A percentile compares a stretch with the other conserved stretches of the same genome.
Evolutionary conservation across 2,888 invertebrate species (phyloP).

Genomic region (Phaonia tiefii): DNA sequence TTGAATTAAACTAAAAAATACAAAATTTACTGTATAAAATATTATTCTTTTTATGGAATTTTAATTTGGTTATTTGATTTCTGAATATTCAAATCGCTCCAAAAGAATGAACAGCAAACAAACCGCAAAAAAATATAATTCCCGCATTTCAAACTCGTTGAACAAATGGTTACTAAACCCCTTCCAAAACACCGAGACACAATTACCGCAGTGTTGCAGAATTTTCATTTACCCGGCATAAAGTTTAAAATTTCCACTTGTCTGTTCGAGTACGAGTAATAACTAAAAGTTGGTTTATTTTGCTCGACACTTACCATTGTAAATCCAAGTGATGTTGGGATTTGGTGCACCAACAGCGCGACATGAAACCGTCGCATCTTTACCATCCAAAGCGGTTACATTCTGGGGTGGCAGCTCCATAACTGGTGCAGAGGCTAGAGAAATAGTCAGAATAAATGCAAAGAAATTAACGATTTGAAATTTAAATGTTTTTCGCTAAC

Average conservation of each 20-base stretch:
- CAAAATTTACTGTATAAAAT: too few species aligned
- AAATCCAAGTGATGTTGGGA: slow-evolving; percentile 95
- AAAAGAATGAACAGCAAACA: too few species aligned
- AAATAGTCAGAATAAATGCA: slow-evolving; percentile 65
- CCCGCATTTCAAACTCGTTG: neutral
- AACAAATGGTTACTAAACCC: neutral
- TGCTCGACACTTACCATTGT: slow-evolving; percentile 86
- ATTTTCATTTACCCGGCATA: neutral
- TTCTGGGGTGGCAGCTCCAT: slow-evolving; percentile 93
- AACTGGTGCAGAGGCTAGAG: slow-evolving; percentile 91
- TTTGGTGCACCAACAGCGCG: slow-evolving; percentile 94
- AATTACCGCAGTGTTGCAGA: too few species aligned
- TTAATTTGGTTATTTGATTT: too few species aligned
- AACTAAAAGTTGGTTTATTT: neutral
- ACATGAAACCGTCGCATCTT: slow-evolving; percentile 93
- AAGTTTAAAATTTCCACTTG: neutral
- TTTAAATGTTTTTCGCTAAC: neutral
- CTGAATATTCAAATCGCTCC: too few species aligned
- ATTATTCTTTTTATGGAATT: too few species aligned
- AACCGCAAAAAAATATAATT: neutral
- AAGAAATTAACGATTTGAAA: neutral
- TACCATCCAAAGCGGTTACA: slow-evolving; percentile 94
- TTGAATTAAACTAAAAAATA: too few species aligned
- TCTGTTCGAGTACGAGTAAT: slow-evolving; percentile 6
- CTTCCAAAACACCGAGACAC: too few species aligned